Evolutionary conservation across 2,113 vertebrate genomes (phyloP), one percentile per base, ranked within the genome.

Genomic region (Myotis davidii): DNA sequence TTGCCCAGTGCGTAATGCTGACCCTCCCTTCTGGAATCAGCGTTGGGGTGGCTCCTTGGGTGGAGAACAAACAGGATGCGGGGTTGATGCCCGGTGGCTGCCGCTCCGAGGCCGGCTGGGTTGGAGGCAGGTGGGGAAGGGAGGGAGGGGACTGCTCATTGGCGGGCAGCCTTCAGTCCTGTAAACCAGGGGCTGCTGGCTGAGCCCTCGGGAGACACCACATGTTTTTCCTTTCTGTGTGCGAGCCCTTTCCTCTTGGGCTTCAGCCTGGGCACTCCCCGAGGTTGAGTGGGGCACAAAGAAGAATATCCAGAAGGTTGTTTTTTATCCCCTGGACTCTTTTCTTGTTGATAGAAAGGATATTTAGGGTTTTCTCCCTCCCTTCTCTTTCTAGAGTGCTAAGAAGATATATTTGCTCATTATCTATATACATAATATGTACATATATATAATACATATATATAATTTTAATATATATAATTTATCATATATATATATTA

Each of bases 1-100:
- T 96, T 98, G 99, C 98, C 95, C 95, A 0, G 96, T 97, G 87
- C 0, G 96, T 95, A 21, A 18, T 0, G 29, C 61, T 0, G 2
- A 11, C 4, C 32, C 29, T 37, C 32, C n/a, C 48, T 67, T 56
- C 88, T 21, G 65, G 54, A 37, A 2, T 48, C 67, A 2, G 0
- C 52, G 7, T 14, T 13, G 45, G 61, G 61, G 96, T 39, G 45
- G 70, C 65, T 18, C 18, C 8, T 1, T 1, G 34, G 10, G 65
- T 8, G 9, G 59, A 34, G 25, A 20, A 1, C 23, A 50, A 6
- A 9, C 3, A 1, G 27, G 10, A 3, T 14, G 34, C 2, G 10
- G 0, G 6, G 37, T 0, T 1, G 17, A 0, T 25, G 23, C n/a
- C 67, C 2, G 0, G 39, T 13, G 45, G 61, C 56, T n/a, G n/a